phyloP scores from a whole-genome alignment of 2,797 vertebrate species.

The Vipera latastei region DNA sequence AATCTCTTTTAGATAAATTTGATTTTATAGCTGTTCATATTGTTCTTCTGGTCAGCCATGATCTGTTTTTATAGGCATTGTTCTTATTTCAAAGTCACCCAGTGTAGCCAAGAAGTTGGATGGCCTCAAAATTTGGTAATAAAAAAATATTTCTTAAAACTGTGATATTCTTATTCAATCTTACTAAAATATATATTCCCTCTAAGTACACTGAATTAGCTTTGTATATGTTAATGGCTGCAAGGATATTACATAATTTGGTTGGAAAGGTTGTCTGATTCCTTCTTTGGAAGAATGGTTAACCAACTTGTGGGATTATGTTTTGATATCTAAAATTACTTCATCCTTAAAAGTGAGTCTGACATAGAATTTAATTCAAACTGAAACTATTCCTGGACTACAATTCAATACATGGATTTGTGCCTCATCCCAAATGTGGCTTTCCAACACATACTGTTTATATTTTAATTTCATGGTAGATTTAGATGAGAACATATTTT shows the following conservation, averaged over 20 bases:
- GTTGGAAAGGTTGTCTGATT: background rate
- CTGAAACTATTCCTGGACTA: background rate
- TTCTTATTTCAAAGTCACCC: background rate
- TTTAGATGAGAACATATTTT: background rate
- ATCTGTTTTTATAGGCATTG: background rate
- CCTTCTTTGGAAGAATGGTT: background rate
- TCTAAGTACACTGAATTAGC: background rate
- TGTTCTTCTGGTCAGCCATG: background rate
- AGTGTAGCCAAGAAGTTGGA: background rate
- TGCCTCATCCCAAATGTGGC: background rate
- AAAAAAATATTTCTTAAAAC: background rate
- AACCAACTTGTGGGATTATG: background rate
- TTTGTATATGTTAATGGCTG: background rate
- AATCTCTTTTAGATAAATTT: background rate
- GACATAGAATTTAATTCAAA: background rate
- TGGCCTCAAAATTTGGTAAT: background rate
- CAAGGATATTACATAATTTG: background rate
- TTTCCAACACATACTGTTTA: background rate
- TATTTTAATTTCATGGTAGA: background rate
- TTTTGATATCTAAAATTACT: background rate
- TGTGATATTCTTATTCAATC: background rate
- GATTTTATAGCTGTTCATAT: background rate
- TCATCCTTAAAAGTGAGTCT: background rate
- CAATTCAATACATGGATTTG: background rate
- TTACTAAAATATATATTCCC: background rate